Evolutionary conservation across 1,140 invertebrate genomes (phyloP).

Genomic region (Drosophila sp.): DNA sequence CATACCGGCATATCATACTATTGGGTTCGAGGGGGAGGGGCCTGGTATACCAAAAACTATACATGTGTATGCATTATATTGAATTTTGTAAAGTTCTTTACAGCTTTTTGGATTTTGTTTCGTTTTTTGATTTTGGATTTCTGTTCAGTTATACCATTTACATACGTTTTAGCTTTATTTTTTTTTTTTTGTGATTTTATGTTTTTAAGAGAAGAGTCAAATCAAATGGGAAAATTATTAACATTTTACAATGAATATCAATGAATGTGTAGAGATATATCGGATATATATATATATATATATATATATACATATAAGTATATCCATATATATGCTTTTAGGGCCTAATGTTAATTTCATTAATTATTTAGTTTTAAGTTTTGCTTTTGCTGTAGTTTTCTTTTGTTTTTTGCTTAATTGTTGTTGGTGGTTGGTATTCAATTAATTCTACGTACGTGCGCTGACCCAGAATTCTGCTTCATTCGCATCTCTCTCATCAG

Average conservation of each 20-base stretch:
- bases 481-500: neutral
- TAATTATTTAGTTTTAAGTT: constrained; percentile 26
- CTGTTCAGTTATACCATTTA: constrained; percentile 31
- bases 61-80: constrained; percentile 12
- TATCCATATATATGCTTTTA: constrained; percentile 43
- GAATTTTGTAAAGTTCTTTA: constrained; percentile 19
- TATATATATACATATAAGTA: constrained; percentile 17
- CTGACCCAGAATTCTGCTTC: constrained; percentile 28
- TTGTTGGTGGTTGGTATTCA: constrained; percentile 40
- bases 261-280: constrained; percentile 25
- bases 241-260: constrained; percentile 58
- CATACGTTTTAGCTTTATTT: constrained; percentile 43
- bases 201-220: constrained; percentile 47
- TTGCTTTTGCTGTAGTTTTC: constrained; percentile 22
- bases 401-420: constrained; percentile 32
- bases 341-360: constrained; percentile 42
- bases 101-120: constrained; percentile 30
- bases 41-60: constrained; percentile 21
- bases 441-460: constrained; percentile 76
- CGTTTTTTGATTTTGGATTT: constrained; percentile 31
- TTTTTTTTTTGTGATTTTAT: constrained; percentile 25
- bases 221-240: constrained; percentile 60
- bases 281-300: constrained; percentile 22
- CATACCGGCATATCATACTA: constrained; percentile 18
- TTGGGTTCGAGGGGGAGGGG: constrained; percentile 17